Evolutionary conservation across 2,113 vertebrate genomes (phyloP), one percentile per base, ranked within the genome.

Genomic region (Chaetura pelagica): DNA sequence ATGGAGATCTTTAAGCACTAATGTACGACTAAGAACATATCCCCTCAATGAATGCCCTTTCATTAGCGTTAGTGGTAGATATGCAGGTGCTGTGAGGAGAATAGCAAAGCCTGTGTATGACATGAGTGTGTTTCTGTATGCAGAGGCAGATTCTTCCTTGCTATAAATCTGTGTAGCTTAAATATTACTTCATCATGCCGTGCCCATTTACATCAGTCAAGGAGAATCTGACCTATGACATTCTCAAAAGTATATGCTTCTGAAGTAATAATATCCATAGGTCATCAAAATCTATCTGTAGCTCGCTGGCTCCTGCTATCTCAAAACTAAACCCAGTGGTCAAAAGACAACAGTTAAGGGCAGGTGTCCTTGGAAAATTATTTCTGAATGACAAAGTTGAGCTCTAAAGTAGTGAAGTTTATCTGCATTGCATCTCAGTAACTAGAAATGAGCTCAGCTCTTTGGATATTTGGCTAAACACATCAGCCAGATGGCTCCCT

Each of bases 401-500:
- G 83, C 35, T 67, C 61, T 89, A 40, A 88, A 89, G 85, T 82
- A 29, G 7, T 79, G 78, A 91, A 79, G 89, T 58, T 94, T 88
- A 85, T 95, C 91, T 97, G 44, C 42, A 17, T 30, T 95, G 62
- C 82, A 54, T 94, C 51, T 97, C 96, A 87, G 90, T 34, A 89
- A 93, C 80, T 35, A 95, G 89, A 95, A 96, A 95, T 32, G 35
- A 21, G 5, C 46, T 77, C 94, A 95, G 75, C 85, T 94, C 78
- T 89, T 49, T 46, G 84, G 84, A 88, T 96, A 58, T 9, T 74
- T 97, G 93, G 64, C 88, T 97, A 71, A 92, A 95, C 64, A 49
- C 48, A 19, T 90, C 94, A 97, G 87, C 91, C 97, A 97, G 97
- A 97, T 91, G 87, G 92, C 54, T 90, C 66, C 68, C 74, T 0